Percentiles rank a stretch among this genome's conserved stretches.
Evolutionary conservation across 2,888 invertebrate species (phyloP).

Genomic region (Neoscelio sp.): DNA sequence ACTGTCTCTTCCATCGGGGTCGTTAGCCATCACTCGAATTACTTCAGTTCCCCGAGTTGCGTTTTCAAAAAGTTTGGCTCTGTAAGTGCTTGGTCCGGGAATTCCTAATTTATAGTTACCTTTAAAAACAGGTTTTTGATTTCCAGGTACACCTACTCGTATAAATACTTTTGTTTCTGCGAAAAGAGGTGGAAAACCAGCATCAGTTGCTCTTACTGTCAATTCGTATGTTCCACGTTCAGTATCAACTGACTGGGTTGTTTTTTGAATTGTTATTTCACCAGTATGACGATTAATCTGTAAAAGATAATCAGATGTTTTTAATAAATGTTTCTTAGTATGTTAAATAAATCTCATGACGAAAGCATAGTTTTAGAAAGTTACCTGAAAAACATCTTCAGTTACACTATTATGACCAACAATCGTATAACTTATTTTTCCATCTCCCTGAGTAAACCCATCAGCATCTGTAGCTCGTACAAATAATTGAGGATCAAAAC

Average conservation of each 20-base stretch:
- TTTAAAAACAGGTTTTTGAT: constrained; percentile 91
- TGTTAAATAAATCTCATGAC: too few relatives aligned
- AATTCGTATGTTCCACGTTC: constrained; percentile 90
- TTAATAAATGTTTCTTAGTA: too few relatives aligned
- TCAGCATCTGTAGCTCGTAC: constrained; percentile 91
- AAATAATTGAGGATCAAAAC: constrained; percentile 91
- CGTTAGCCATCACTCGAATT: constrained; percentile 89
- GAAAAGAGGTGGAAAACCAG: constrained; percentile 87
- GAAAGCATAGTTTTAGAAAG: too few relatives aligned
- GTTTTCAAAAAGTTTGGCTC: constrained; percentile 89
- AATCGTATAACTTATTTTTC: constrained; percentile 87
- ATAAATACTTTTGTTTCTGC: constrained; percentile 88
- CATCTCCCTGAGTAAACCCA: constrained; percentile 89
- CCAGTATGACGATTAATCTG: constrained; percentile 88
- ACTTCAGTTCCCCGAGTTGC: constrained; percentile 88
- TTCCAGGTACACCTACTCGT: constrained; percentile 91
- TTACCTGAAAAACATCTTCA: constrained; percentile 83
- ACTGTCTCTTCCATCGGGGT: constrained; percentile 91
- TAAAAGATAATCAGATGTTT: too few relatives aligned
- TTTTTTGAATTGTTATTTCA: constrained; percentile 87
- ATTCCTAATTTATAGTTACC: constrained; percentile 87
- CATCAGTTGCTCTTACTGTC: constrained; percentile 88
- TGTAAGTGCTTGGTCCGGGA: constrained; percentile 88
- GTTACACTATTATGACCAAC: constrained; percentile 88
- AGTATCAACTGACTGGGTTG: constrained; percentile 89